phyloP scores from a whole-genome alignment of 2,888 invertebrate genomes.

The Drosophila anomelani region DNA sequence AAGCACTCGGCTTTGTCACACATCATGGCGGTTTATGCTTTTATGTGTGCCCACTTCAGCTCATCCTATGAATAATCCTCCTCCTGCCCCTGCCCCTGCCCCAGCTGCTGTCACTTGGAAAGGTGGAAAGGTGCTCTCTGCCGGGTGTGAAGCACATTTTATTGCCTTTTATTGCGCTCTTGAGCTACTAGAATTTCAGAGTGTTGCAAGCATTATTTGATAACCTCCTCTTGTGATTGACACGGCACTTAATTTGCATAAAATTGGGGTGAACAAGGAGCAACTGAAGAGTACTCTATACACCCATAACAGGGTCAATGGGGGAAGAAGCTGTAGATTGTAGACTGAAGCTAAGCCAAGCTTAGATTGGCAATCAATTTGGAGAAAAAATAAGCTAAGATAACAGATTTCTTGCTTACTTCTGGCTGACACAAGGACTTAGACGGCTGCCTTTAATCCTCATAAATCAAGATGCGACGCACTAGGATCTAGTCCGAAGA shows the following conservation, averaged over 20 bases:
- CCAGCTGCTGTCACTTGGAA: neutral
- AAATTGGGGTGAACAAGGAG: constrained; percentile 3
- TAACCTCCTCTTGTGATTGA: constrained; percentile 1
- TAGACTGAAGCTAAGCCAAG: neutral
- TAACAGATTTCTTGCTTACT: neutral
- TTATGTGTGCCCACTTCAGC: constrained; percentile 5
- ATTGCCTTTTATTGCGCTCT: constrained; percentile 40
- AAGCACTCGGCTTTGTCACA: constrained; percentile 47
- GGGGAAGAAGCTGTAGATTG: neutral
- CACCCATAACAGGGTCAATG: neutral
- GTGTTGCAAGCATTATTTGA: constrained; percentile 19
- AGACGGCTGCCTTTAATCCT: neutral
- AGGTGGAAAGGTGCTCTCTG: neutral
- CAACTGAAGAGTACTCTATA: neutral
- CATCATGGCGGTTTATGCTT: constrained; percentile 55
- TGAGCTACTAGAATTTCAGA: constrained; percentile 15
- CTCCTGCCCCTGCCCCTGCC: neutral
- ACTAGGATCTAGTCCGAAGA: constrained; percentile 1
- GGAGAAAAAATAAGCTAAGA: constrained; percentile 1
- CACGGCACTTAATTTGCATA: constrained; percentile 18
- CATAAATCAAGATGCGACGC: constrained; percentile 3
- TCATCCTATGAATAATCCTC: neutral
- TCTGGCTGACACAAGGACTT: constrained; percentile 1
- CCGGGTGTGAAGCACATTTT: constrained; percentile 31
- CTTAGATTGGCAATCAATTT: constrained; percentile 7